Conservation (phyloP, 2,888 invertebrate genomes). For the Macaria notata region DNA sequence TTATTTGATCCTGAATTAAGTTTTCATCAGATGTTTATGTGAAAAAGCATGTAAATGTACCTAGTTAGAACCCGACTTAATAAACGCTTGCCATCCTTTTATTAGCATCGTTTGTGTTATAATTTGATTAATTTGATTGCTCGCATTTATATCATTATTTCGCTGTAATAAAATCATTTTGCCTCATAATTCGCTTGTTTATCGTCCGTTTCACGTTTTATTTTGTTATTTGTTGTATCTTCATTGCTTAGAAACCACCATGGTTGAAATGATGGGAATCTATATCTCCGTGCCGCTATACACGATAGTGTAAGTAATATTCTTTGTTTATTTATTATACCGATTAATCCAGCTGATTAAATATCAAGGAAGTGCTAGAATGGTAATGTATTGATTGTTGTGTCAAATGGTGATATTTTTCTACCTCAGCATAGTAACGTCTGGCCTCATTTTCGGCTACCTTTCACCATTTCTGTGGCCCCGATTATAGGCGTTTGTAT, state of each 20-base stretch:
- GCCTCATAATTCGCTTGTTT: conserved; percentile 5
- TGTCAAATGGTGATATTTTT: too few species aligned
- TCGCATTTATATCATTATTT: conserved; percentile 9
- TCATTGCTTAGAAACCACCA: conserved; percentile 33
- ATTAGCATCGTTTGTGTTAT: too few species aligned
- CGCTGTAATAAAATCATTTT: neutral
- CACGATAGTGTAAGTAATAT: conserved; percentile 54
- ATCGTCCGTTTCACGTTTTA: neutral
- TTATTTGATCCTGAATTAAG: conserved; percentile 8
- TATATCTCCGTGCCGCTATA: conserved; percentile 58
- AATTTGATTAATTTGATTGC: neutral
- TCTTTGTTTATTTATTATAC: conserved; percentile 5
- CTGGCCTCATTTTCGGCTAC: neutral
- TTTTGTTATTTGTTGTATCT: conserved; percentile 28
- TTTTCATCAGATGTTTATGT: neutral
- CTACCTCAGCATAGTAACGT: neutral
- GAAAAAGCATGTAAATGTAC: conserved; percentile 25
- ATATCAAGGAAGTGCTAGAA: neutral
- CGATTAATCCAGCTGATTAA: conserved; percentile 5
- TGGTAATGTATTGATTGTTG: too few species aligned
- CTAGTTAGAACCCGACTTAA: conserved; percentile 6
- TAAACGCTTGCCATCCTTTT: too few species aligned
- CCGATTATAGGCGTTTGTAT: neutral
- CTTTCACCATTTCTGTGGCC: conserved; percentile 15
- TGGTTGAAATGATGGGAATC: conserved; percentile 51